A percentile compares a stretch with the other conserved stretches of the same genome.
These are phyloP conservation scores for Brachionus manjavacas DNA, from an alignment of 1,140 invertebrate genomes.

Conservation along the genomic window DNA sequence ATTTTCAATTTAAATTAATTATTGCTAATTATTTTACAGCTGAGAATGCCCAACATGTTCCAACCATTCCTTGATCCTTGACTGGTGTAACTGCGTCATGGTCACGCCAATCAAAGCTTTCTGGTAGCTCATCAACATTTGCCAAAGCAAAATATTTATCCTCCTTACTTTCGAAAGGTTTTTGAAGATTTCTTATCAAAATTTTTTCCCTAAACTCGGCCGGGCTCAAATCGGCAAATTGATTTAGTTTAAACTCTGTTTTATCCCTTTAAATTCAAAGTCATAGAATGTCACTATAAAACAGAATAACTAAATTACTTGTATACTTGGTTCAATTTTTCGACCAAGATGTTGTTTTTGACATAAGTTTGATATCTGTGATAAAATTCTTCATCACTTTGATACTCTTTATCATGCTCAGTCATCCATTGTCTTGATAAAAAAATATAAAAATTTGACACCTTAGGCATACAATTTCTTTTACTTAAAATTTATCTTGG, in stretches of 20 bases:
- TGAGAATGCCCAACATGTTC: slow-evolving; percentile 42
- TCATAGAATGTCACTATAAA: background rate
- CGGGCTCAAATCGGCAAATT: slow-evolving; percentile 50
- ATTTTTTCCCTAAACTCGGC: slow-evolving; percentile 38
- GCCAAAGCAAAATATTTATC: background rate
- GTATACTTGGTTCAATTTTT: slow-evolving; percentile 12
- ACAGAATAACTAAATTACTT: background rate
- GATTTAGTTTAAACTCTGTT: slow-evolving; percentile 48
- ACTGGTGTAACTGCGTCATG: slow-evolving; percentile 42
- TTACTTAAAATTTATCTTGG: slow-evolving; percentile 3
- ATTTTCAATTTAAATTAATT: background rate
- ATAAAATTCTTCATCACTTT: background rate
- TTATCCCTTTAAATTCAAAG: background rate
- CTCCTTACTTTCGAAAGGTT: background rate
- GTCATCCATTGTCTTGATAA: slow-evolving; percentile 2
- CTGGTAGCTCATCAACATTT: slow-evolving; percentile 8
- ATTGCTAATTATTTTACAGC: background rate
- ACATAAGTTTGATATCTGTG: slow-evolving; percentile 9
- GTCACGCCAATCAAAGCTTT: slow-evolving; percentile 41
- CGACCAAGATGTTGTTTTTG: slow-evolving; percentile 12
- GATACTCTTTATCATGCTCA: background rate
- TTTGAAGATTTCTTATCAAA: slow-evolving; percentile 23
- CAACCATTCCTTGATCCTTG: slow-evolving; percentile 42
- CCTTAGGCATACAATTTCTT: background rate
- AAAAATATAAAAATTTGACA: background rate